A percentile compares a stretch with the other conserved stretches of the same genome.
phyloP scores from a whole-genome alignment of 2,888 invertebrate genomes.

The Rhyacophila evoluta region DNA sequence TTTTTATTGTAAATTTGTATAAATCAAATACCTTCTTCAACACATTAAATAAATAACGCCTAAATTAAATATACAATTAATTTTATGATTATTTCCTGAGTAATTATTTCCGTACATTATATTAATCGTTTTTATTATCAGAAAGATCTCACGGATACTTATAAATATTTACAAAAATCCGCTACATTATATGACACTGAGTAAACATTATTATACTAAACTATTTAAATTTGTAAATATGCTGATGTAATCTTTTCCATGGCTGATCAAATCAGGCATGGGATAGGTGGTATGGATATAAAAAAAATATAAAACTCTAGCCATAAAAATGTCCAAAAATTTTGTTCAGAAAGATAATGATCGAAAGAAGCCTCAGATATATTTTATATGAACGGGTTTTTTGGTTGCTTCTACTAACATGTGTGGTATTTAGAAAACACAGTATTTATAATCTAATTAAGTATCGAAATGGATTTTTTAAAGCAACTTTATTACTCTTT shows the following conservation, averaged over 20 bases:
- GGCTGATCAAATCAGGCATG: neutral
- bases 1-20: too few species aligned
- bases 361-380: neutral
- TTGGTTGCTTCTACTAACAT: neutral
- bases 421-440: constrained; percentile 22
- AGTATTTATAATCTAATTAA: too few species aligned
- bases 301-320: neutral
- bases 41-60: too few species aligned
- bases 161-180: neutral
- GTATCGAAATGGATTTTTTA: too few species aligned
- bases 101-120: too few species aligned
- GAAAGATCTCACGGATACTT: neutral
- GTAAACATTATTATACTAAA: neutral
- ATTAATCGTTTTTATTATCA: neutral
- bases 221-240: neutral
- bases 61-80: too few species aligned
- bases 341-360: neutral
- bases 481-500: too few species aligned
- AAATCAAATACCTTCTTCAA: too few species aligned
- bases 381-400: neutral
- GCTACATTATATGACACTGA: neutral
- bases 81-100: too few species aligned
- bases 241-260: constrained; percentile 13
- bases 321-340: neutral
- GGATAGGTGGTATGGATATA: neutral